Evolutionary conservation across 2,888 invertebrate species (phyloP).

Genomic region (Aphidoletes aphidimyza): DNA sequence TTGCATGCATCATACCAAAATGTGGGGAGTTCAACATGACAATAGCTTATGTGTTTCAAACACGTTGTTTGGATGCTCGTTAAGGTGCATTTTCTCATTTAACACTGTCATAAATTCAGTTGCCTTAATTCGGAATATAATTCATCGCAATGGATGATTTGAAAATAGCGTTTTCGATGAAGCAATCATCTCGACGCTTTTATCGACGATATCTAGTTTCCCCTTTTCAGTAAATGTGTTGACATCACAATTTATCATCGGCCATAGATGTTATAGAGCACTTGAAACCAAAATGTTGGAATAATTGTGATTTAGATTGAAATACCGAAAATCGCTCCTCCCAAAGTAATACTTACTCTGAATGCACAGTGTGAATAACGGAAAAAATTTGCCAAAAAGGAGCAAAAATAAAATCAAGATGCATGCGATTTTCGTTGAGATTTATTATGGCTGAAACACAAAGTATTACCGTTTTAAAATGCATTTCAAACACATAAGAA

Average conservation of each 20-base stretch:
- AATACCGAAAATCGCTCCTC: not conserved
- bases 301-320: not conserved
- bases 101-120: not conserved
- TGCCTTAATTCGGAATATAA: not conserved
- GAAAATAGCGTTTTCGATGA: not conserved
- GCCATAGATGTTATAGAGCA: not conserved
- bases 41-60: not conserved
- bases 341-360: not conserved
- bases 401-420: slow-evolving; percentile 1
- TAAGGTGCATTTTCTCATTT: slow-evolving; percentile 49
- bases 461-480: slow-evolving; percentile 9
- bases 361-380: not conserved
- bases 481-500: slow-evolving; percentile 37
- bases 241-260: not conserved
- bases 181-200: not conserved
- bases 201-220: not conserved
- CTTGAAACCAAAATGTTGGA: not conserved
- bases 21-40: slow-evolving; percentile 14
- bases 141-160: slow-evolving; percentile 7
- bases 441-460: not conserved
- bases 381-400: slow-evolving; percentile 8
- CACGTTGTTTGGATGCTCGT: slow-evolving; percentile 29
- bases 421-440: not conserved
- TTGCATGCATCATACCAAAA: not conserved
- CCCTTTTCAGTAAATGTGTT: too few relatives aligned